Evolutionary conservation across 2,888 invertebrate species (phyloP).

Genomic region (Asteroscopus sphinx): DNA sequence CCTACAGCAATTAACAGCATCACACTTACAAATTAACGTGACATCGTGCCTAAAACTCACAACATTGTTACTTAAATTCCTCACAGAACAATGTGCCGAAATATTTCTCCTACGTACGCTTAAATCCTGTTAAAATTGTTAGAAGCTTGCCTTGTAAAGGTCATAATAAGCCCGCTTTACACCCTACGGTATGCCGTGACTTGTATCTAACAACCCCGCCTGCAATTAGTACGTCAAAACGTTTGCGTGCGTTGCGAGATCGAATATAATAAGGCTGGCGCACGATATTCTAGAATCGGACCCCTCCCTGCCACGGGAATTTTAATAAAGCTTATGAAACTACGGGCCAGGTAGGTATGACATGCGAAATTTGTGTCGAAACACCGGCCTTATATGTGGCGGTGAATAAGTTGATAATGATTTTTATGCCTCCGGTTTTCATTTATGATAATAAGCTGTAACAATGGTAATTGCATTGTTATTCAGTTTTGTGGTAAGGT

Average conservation of each 20-base stretch:
- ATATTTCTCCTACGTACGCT: conserved; percentile 59
- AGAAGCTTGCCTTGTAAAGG: conserved; percentile 39
- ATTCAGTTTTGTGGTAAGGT: conserved; percentile 6
- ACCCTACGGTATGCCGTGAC: conserved; percentile 65
- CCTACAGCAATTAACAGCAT: conserved; percentile 36
- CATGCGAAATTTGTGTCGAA: conserved; percentile 58
- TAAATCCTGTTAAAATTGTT: conserved; percentile 61
- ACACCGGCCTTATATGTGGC: conserved; percentile 42
- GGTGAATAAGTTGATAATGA: conserved; percentile 4
- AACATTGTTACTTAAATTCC: conserved; percentile 63
- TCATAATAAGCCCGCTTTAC: conserved; percentile 62
- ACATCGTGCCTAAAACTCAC: conserved; percentile 52
- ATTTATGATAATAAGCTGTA: conserved; percentile 8
- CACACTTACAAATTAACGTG: conserved; percentile 51
- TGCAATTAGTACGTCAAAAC: conserved; percentile 78
- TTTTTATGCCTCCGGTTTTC: conserved; percentile 36
- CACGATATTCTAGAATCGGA: conserved; percentile 74
- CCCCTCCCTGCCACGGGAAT: conserved; percentile 66
- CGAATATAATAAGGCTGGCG: conserved; percentile 77
- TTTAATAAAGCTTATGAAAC: conserved; percentile 70
- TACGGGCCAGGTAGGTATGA: conserved; percentile 53
- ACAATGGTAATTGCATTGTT: conserved; percentile 22
- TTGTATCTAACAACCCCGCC: conserved; percentile 67
- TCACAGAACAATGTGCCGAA: conserved; percentile 61
- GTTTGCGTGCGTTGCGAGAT: conserved; percentile 80